Percentiles rank a stretch among this genome's conserved stretches.
These are phyloP conservation scores for Nannoperca australis DNA, from an alignment of 2,797 vertebrate genomes.

Conservation along the genomic window DNA sequence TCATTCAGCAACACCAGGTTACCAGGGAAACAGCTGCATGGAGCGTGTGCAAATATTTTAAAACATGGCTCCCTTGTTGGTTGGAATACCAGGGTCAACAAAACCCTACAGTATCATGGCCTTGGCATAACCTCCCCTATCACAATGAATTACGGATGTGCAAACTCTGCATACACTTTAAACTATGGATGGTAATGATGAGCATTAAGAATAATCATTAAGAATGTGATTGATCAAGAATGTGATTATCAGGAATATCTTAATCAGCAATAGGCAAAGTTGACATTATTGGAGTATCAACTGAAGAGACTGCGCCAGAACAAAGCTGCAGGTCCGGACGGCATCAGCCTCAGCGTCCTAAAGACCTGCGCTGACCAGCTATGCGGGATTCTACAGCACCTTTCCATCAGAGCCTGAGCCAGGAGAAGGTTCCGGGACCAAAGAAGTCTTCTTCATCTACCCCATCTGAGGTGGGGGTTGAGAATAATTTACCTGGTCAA, in stretches of 20 bases:
- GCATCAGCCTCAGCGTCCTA: no score
- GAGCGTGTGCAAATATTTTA: conserved; percentile 44
- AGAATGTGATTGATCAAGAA: not conserved
- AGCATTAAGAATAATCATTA: not conserved
- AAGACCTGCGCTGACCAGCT: no score
- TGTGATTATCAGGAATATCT: not conserved
- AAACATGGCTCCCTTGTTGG: not conserved
- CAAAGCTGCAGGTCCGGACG: no score
- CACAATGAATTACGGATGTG: conserved; percentile 11
- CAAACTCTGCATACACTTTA: not conserved
- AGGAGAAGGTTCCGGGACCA: no score
- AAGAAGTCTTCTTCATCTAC: no score
- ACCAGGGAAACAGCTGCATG: conserved; percentile 40
- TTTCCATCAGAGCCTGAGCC: no score
- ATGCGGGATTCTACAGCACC: no score
- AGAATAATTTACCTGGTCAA: no score
- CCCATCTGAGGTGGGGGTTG: no score
- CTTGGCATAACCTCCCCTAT: not conserved
- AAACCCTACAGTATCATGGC: not conserved
- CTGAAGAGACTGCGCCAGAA: not conserved
- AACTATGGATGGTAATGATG: not conserved
- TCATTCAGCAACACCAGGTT: conserved; percentile 36
- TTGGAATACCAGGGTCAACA: conserved; percentile 23
- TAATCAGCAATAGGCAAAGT: not conserved
- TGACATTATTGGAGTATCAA: not conserved